Percentiles rank a stretch among this genome's conserved stretches.
phyloP scores from a whole-genome alignment of 2,797 vertebrate genomes.

The Nothura maculosa region DNA sequence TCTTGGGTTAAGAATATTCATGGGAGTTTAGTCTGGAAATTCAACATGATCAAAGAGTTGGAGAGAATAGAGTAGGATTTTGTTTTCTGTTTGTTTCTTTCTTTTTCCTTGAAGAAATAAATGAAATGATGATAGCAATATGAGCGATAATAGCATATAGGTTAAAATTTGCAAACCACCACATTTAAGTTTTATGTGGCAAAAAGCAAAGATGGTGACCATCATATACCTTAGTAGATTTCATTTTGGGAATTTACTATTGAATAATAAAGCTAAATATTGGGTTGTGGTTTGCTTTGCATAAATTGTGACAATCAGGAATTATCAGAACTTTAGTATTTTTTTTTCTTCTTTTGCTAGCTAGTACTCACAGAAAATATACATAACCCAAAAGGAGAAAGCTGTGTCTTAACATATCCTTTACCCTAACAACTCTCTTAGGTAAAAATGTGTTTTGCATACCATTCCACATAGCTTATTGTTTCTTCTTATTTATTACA shows the following conservation, averaged over 20 bases:
- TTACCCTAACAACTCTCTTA: not conserved
- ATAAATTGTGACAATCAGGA: not conserved
- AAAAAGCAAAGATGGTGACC: not conserved
- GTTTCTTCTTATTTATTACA: not conserved
- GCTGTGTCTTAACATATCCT: not conserved
- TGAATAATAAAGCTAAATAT: not conserved
- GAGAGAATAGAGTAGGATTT: not conserved
- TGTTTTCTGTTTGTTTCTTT: not conserved
- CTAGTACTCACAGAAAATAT: not conserved
- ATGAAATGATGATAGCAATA: not conserved
- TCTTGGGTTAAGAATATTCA: not conserved
- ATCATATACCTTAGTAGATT: not conserved
- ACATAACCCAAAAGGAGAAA: not conserved
- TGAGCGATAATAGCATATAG: not conserved
- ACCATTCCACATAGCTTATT: not conserved
- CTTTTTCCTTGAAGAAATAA: not conserved
- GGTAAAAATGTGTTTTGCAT: not conserved
- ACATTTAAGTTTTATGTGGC: not conserved
- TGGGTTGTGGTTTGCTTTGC: not conserved
- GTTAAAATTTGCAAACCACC: not conserved
- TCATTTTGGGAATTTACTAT: not conserved
- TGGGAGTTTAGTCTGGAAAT: not conserved
- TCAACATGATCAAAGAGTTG: not conserved
- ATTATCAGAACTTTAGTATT: not conserved
- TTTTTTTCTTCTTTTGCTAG: not conserved